These are phyloP conservation scores for Anguilla rostrata DNA, from an alignment of 2,113 vertebrate genomes.

Conservation along the genomic window DNA sequence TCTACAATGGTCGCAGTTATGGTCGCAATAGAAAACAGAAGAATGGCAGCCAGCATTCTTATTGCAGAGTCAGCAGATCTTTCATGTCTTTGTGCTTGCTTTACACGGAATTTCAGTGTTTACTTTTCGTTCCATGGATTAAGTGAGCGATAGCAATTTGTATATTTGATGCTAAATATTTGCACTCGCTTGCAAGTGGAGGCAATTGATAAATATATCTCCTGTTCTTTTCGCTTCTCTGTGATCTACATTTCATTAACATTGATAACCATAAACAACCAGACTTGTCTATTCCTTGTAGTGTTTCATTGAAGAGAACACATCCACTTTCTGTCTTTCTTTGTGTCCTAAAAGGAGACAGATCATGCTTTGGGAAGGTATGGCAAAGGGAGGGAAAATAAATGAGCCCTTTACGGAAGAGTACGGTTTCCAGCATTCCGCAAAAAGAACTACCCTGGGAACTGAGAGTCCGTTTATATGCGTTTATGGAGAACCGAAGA, in stretches of 20 bases:
- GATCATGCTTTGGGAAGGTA: neutral
- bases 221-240: slow-evolving; percentile 57
- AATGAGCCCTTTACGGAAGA: slow-evolving; percentile 54
- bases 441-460: slow-evolving; percentile 86
- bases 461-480: slow-evolving; percentile 81
- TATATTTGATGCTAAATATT: slow-evolving; percentile 64
- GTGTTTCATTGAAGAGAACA: neutral
- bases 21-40: neutral
- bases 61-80: slow-evolving; percentile 10
- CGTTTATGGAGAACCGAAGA: slow-evolving; percentile 79
- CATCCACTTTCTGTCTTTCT: slow-evolving; percentile 29
- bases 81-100: slow-evolving; percentile 39
- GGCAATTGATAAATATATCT: slow-evolving; percentile 59
- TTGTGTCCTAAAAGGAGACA: slow-evolving; percentile 48
- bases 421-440: slow-evolving; percentile 77
- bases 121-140: slow-evolving; percentile 49
- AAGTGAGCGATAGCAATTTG: slow-evolving; percentile 38
- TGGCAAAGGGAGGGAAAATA: slow-evolving; percentile 41
- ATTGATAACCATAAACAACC: slow-evolving; percentile 1
- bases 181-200: slow-evolving; percentile 60
- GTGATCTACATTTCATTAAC: neutral
- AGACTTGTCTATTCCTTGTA: neutral
- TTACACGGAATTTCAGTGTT: slow-evolving; percentile 48
- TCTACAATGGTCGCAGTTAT: no score
- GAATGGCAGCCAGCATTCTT: neutral